phyloP scores from a whole-genome alignment of 2,888 invertebrate species.

The Tenodera sinensis region DNA sequence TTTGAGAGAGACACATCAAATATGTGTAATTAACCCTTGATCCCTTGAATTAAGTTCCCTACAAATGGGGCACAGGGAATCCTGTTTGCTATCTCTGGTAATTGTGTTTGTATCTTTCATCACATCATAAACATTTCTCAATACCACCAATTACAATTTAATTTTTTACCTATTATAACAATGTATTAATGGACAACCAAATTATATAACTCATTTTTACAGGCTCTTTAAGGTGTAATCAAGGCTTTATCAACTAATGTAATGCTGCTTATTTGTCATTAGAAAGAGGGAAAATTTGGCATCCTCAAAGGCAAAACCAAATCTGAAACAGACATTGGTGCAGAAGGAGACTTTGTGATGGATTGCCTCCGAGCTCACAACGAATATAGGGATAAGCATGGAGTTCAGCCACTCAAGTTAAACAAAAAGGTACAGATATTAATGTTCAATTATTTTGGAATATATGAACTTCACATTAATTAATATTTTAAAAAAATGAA shows the following conservation, averaged over 20 bases:
- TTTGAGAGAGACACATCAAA: too few relatives aligned
- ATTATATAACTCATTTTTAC: not conserved
- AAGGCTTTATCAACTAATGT: not conserved
- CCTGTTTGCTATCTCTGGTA: too few relatives aligned
- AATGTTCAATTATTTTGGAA: too few relatives aligned
- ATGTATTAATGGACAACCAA: not conserved
- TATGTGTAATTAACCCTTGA: too few relatives aligned
- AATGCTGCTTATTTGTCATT: not conserved
- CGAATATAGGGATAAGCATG: conserved; percentile 63
- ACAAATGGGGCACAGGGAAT: too few relatives aligned
- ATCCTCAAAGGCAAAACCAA: conserved; percentile 2
- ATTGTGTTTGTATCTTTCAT: too few relatives aligned
- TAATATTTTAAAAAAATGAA: too few relatives aligned
- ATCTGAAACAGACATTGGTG: conserved; percentile 23
- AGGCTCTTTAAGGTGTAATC: not conserved
- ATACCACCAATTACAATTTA: too few relatives aligned
- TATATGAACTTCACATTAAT: too few relatives aligned
- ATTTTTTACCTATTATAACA: too few relatives aligned
- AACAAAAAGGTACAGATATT: conserved; percentile 51
- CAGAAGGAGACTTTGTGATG: conserved; percentile 54
- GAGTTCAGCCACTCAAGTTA: conserved; percentile 62
- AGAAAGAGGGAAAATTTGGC: conserved; percentile 3
- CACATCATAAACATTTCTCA: too few relatives aligned
- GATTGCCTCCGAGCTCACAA: conserved; percentile 75
- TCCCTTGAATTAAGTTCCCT: too few relatives aligned